phyloP scores from a whole-genome alignment of 2,888 invertebrate genomes.

The Leptarthrus brevirostris region DNA sequence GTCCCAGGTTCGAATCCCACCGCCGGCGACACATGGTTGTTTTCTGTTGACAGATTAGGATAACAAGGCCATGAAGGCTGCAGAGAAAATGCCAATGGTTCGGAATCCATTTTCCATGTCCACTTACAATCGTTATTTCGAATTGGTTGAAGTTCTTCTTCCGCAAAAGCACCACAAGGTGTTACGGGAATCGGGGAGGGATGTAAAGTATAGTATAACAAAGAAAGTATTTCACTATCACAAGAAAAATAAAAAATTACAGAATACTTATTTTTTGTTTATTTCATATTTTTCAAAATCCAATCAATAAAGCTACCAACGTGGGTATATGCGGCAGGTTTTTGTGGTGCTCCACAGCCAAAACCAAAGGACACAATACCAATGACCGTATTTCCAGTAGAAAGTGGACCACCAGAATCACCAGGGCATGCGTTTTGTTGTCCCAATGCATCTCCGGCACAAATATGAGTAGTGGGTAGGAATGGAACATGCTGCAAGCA shows the following conservation, averaged over 20 bases:
- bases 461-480: slow-evolving; percentile 65
- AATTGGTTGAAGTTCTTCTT: no score
- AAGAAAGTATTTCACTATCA: no score
- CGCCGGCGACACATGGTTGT: no score
- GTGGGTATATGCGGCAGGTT: slow-evolving; percentile 27
- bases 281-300: not conserved
- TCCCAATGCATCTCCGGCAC: slow-evolving; percentile 69
- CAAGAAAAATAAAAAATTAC: no score
- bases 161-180: no score
- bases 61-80: no score
- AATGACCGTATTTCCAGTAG: not conserved
- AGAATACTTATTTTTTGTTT: no score
- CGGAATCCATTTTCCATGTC: no score
- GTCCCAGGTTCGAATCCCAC: no score
- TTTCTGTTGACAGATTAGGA: no score
- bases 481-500: slow-evolving; percentile 59
- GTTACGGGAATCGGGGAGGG: not conserved
- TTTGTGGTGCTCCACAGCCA: slow-evolving; percentile 6
- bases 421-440: slow-evolving; percentile 57
- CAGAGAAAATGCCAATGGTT: no score
- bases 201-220: not conserved
- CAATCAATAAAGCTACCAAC: slow-evolving; percentile 4
- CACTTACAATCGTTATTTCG: no score
- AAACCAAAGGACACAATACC: slow-evolving; percentile 38
- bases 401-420: slow-evolving; percentile 45